phyloP scores from a whole-genome alignment of 2,113 vertebrate genomes.

The Dolichotis patagonum region DNA sequence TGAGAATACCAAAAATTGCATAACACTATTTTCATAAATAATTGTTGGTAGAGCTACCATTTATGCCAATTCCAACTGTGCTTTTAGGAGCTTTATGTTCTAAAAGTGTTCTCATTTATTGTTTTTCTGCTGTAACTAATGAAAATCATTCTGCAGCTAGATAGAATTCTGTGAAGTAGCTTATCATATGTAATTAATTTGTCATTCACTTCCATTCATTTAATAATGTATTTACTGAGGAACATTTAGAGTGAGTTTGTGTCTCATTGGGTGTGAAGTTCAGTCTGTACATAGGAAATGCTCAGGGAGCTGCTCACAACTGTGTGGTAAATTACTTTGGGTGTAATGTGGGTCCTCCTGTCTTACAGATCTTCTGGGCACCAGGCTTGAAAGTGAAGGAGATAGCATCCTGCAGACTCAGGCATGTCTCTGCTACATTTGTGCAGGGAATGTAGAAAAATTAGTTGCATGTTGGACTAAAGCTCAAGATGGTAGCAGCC shows the following conservation, averaged over 20 bases:
- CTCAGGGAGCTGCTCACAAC: background rate
- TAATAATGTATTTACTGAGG: background rate
- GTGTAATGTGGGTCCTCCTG: background rate
- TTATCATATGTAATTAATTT: background rate
- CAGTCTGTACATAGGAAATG: background rate
- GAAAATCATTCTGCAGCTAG: background rate
- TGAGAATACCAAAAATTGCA: background rate
- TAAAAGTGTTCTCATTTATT: background rate
- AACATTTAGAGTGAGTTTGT: background rate
- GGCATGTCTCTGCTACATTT: conserved; percentile 97
- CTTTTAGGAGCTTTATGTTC: conserved; percentile 15
- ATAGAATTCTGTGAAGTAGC: background rate
- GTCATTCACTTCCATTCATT: background rate
- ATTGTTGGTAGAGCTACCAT: background rate
- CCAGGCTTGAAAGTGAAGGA: conserved; percentile 91
- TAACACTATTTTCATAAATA: background rate
- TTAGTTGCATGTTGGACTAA: conserved; percentile 95
- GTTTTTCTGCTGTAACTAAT: conserved; percentile 7
- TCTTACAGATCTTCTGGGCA: conserved; percentile 92
- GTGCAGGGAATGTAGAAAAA: conserved; percentile 96
- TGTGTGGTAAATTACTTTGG: background rate
- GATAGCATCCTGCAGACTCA: conserved; percentile 90
- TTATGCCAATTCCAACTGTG: background rate
- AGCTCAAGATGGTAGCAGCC: conserved; percentile 89
- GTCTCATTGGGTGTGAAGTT: conserved; percentile 20